Evolutionary conservation across 2,797 vertebrate genomes (phyloP).

Genomic region (Hydrophis major): DNA sequence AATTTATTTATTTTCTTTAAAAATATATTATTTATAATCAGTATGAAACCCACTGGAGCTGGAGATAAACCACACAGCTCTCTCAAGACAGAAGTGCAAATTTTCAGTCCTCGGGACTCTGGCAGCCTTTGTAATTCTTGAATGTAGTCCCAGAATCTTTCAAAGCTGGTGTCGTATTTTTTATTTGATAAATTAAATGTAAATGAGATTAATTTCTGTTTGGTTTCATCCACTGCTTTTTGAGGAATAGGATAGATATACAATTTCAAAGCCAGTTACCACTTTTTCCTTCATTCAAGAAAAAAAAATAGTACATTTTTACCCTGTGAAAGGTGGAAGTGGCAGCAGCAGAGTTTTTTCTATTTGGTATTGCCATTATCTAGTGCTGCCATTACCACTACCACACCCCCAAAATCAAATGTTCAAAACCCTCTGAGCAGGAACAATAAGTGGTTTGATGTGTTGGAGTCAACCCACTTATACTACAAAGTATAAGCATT

Average conservation of each 20-base stretch:
- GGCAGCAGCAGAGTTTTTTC: neutral
- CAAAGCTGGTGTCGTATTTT: neutral
- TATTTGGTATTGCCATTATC: neutral
- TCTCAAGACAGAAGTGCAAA: neutral
- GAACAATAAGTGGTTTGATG: neutral
- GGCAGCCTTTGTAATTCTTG: neutral
- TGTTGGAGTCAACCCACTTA: neutral
- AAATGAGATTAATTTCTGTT: neutral
- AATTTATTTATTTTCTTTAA: neutral
- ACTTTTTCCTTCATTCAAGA: neutral
- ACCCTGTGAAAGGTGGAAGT: neutral
- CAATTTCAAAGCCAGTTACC: neutral
- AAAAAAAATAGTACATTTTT: neutral
- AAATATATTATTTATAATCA: neutral
- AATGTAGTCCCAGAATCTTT: neutral
- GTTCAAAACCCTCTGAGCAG: neutral
- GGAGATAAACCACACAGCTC: neutral
- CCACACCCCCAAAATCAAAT: neutral
- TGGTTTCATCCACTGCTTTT: neutral
- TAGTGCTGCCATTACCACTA: neutral
- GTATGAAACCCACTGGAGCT: neutral
- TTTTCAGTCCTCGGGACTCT: neutral
- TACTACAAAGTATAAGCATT: too few relatives aligned
- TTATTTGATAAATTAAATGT: neutral
- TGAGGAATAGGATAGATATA: neutral